A percentile compares a stretch with the other conserved stretches of the same genome.
Conservation (phyloP, 2,113 vertebrate species). For the Crotalus tigris region DNA sequence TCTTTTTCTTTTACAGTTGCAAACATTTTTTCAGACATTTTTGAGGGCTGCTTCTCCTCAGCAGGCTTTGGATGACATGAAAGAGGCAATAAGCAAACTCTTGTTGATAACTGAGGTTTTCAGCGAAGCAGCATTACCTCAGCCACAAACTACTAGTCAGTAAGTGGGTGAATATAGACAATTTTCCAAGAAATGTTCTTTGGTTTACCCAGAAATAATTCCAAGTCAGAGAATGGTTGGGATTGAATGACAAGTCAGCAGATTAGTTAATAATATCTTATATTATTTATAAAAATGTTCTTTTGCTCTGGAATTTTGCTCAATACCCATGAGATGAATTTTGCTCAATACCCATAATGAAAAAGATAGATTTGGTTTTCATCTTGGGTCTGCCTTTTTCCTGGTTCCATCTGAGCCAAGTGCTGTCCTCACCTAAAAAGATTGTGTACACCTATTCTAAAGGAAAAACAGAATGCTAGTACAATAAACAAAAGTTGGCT, state of each 20-base stretch:
- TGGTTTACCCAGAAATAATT: neutral
- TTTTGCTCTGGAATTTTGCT: neutral
- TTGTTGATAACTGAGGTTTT: conserved; percentile 74
- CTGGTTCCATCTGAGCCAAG: neutral
- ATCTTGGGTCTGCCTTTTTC: neutral
- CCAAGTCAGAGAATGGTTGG: neutral
- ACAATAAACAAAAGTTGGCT: neutral
- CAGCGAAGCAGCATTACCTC: conserved; percentile 59
- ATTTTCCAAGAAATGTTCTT: neutral
- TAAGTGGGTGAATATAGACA: conserved; percentile 54
- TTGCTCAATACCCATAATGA: neutral
- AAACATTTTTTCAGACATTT: conserved; percentile 80
- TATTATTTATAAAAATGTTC: neutral
- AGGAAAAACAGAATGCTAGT: neutral
- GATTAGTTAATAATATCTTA: neutral
- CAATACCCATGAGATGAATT: neutral
- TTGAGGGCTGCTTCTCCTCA: conserved; percentile 70
- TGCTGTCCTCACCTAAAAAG: neutral
- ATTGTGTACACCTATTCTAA: neutral
- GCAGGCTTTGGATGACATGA: conserved; percentile 78
- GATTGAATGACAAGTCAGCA: neutral
- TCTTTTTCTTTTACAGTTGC: conserved; percentile 73
- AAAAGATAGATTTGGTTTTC: neutral
- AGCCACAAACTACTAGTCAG: conserved; percentile 65
- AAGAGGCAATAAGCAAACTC: conserved; percentile 78